Evolutionary conservation across 2,113 vertebrate genomes (phyloP).

Genomic region (Tachycineta bicolor): DNA sequence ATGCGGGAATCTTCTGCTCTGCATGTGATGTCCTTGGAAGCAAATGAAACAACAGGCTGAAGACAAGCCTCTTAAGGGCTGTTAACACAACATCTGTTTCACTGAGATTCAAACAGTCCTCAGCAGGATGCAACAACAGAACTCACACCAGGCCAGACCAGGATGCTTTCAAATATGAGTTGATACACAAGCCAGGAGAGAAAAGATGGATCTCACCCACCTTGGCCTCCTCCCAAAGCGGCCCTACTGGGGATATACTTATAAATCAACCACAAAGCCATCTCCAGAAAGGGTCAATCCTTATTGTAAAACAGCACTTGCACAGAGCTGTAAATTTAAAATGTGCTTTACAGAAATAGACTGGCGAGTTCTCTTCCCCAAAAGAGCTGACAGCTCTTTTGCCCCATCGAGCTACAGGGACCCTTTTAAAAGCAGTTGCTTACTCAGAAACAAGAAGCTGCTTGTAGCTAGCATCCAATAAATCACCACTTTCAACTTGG

Average conservation of each 20-base stretch:
- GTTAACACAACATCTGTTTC: slow-evolving; percentile 15
- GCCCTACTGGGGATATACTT: background rate
- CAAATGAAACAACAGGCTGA: background rate
- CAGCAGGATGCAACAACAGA: slow-evolving; percentile 1
- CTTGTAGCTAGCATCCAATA: slow-evolving; percentile 46
- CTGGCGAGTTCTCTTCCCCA: background rate
- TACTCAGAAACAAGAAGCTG: slow-evolving; percentile 42
- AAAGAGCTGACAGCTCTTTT: slow-evolving; percentile 24
- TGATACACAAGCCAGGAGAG: background rate
- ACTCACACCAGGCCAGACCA: background rate
- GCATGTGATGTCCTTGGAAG: background rate
- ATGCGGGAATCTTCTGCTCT: background rate
- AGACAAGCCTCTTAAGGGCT: background rate
- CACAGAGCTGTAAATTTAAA: slow-evolving; percentile 34
- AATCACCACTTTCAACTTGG: slow-evolving; percentile 45
- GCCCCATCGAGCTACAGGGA: background rate
- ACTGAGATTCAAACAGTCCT: background rate
- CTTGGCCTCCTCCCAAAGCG: background rate
- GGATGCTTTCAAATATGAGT: background rate
- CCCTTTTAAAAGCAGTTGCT: slow-evolving; percentile 22
- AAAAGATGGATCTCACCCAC: slow-evolving; percentile 1
- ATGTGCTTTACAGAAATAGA: background rate
- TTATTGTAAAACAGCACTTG: background rate
- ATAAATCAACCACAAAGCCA: slow-evolving; percentile 12
- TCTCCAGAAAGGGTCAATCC: slow-evolving; percentile 36